phyloP scores from a whole-genome alignment of 1,140 invertebrate genomes.

The Brachystomella parvula region DNA sequence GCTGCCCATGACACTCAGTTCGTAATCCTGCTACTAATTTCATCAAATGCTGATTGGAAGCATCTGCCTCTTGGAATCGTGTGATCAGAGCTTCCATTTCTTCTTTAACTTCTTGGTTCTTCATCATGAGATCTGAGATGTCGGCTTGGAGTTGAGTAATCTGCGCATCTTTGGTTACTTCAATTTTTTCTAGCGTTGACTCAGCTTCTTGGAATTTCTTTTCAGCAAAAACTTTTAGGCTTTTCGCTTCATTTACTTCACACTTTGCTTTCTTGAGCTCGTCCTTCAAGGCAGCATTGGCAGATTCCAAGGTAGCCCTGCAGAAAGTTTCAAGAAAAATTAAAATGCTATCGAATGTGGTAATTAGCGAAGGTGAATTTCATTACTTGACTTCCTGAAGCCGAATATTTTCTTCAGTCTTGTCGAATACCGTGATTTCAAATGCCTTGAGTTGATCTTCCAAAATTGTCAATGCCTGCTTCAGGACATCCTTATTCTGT shows the following conservation, averaged over 20 bases:
- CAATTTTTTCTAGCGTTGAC: neutral
- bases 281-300: neutral
- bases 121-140: neutral
- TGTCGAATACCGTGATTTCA: neutral
- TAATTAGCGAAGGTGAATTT: neutral
- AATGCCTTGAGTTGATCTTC: conserved; percentile 5
- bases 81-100: neutral
- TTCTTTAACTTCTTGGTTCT: neutral
- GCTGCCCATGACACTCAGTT: neutral
- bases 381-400: neutral
- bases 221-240: neutral
- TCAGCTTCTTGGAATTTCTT: neutral
- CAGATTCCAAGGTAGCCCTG: neutral
- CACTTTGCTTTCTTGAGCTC: neutral
- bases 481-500: neutral
- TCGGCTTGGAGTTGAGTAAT: neutral
- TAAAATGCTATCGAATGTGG: neutral
- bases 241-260: neutral
- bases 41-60: neutral
- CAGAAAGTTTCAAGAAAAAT: neutral
- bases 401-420: neutral
- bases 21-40: neutral
- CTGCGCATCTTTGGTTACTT: neutral
- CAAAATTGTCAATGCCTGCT: neutral
- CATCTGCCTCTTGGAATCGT: neutral